A percentile compares a stretch with the other conserved stretches of the same genome.
These are phyloP conservation scores for Brachionus koreanus DNA, from an alignment of 1,140 invertebrate species.

Conservation along the genomic window DNA sequence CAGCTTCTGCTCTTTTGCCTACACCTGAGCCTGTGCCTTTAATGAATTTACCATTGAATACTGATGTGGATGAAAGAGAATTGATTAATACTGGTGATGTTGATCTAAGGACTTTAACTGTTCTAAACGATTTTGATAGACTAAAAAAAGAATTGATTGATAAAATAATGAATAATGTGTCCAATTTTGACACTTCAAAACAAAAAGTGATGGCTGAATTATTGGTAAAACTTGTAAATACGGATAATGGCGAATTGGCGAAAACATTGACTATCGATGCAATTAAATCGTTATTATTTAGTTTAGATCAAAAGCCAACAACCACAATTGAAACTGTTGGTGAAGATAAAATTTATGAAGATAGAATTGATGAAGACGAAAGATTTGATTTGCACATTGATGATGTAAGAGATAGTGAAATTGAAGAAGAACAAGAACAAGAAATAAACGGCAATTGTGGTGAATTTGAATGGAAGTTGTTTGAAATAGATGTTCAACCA, in stretches of 20 bases:
- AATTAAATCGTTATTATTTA: neutral
- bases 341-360: neutral
- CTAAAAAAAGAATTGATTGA: slow-evolving; percentile 32
- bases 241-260: slow-evolving; percentile 2
- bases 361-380: neutral
- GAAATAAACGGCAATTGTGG: slow-evolving; percentile 5
- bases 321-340: neutral
- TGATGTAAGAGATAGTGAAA: neutral
- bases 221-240: slow-evolving; percentile 40
- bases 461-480: slow-evolving; percentile 2
- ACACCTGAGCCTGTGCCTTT: slow-evolving; percentile 1
- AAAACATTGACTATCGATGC: slow-evolving; percentile 8
- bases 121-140: neutral
- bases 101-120: neutral
- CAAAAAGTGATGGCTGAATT: neutral
- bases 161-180: slow-evolving; percentile 39
- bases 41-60: slow-evolving; percentile 20
- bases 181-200: neutral
- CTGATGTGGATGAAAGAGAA: slow-evolving; percentile 27
- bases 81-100: neutral
- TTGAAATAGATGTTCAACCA: slow-evolving; percentile 12
- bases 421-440: neutral
- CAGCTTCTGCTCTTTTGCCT: neutral
- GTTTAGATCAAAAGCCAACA: neutral
- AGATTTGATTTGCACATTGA: slow-evolving; percentile 21